Conservation (phyloP, 1,140 invertebrate species). For the Ericerus pela region DNA sequence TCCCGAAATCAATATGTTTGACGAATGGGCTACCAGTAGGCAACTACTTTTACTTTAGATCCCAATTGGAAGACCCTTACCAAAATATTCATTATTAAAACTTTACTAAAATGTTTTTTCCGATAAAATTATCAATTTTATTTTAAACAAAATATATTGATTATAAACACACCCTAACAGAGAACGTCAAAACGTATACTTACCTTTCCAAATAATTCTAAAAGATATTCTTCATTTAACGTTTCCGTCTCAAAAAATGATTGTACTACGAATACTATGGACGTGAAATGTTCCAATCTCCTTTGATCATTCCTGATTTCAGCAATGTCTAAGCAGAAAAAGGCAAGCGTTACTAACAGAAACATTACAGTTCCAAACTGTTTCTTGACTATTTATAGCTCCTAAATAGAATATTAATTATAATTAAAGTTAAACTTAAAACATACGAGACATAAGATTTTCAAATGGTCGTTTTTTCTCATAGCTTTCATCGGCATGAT, state of each 20-base stretch:
- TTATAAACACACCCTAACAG: neutral
- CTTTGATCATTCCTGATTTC: constrained; percentile 54
- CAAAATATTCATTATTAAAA: no score
- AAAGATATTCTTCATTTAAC: constrained; percentile 60
- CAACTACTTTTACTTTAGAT: no score
- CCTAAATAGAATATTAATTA: neutral
- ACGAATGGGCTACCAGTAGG: no score
- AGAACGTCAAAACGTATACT: constrained; percentile 24
- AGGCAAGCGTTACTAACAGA: neutral
- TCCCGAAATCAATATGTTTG: no score
- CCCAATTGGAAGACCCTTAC: no score
- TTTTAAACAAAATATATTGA: no score
- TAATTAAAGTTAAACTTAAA: neutral
- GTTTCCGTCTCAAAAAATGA: constrained; percentile 48
- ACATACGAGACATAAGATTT: constrained; percentile 73
- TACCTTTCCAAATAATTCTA: constrained; percentile 66
- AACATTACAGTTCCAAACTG: neutral
- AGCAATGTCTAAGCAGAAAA: constrained; percentile 49
- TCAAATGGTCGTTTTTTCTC: constrained; percentile 51
- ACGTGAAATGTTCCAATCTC: constrained; percentile 57
- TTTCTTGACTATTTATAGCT: neutral
- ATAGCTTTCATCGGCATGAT: neutral
- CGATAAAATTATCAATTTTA: neutral
- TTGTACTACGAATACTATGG: constrained; percentile 45
- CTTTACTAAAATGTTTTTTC: neutral